These are phyloP conservation scores for Melieria omissa DNA, from an alignment of 2,888 invertebrate genomes.

Conservation along the genomic window DNA sequence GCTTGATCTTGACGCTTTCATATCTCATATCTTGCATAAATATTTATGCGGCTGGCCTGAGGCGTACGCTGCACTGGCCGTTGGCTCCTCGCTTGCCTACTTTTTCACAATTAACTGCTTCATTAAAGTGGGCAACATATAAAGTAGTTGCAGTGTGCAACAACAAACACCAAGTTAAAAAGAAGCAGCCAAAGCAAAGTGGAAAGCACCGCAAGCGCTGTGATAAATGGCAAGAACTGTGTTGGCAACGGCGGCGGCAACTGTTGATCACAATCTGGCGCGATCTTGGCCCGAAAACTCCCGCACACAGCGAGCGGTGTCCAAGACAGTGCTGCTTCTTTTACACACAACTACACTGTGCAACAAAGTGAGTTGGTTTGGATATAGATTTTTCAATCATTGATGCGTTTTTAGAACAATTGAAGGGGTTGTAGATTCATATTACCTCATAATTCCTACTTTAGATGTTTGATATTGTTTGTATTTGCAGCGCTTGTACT, in stretches of 20 bases:
- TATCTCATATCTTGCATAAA: constrained; percentile 13
- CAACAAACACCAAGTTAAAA: background rate
- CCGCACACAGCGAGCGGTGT: background rate
- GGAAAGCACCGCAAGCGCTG: no score
- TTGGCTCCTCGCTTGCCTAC: constrained; percentile 47
- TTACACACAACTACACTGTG: background rate
- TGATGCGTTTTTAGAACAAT: background rate
- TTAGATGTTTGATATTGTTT: background rate
- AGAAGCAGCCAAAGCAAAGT: background rate
- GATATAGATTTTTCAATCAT: background rate
- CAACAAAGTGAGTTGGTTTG: background rate
- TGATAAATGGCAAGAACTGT: no score
- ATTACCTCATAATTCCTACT: no score
- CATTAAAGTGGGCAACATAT: background rate
- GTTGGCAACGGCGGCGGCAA: background rate
- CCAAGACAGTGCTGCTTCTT: constrained; percentile 7
- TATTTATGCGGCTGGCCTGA: constrained; percentile 4
- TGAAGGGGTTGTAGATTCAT: no score
- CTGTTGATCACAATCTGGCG: background rate
- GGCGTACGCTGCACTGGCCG: constrained; percentile 52
- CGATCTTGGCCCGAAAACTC: constrained; percentile 42
- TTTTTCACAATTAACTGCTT: background rate
- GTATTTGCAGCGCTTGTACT: background rate
- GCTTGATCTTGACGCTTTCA: constrained; percentile 22
- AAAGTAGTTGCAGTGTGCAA: background rate